A percentile compares a stretch with the other conserved stretches of the same genome.
Evolutionary conservation across 2,113 vertebrate genomes (phyloP).

Genomic region (Castor canadensis): DNA sequence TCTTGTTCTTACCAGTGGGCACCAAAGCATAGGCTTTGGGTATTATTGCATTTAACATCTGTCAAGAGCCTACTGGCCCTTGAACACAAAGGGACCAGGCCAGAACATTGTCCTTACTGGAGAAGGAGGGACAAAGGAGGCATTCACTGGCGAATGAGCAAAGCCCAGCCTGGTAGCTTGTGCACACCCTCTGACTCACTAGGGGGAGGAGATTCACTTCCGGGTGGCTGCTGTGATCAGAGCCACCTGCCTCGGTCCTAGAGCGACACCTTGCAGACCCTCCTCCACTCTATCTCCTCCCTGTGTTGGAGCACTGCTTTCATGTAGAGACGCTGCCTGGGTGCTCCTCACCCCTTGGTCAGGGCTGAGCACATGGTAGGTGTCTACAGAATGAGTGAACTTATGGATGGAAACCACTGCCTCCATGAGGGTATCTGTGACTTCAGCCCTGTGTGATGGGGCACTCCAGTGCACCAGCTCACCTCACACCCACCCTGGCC

Average conservation of each 20-base stretch:
- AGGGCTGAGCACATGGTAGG: neutral
- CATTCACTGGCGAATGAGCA: neutral
- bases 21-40: neutral
- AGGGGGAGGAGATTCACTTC: neutral
- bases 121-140: neutral
- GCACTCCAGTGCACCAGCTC: too few species aligned
- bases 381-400: neutral
- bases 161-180: neutral
- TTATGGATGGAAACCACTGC: too few species aligned
- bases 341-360: neutral
- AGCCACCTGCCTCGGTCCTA: fast-evolving
- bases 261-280: fast-evolving
- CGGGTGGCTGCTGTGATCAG: fast-evolving
- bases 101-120: neutral
- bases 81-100: neutral
- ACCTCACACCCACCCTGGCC: neutral
- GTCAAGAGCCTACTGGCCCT: neutral
- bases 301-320: fast-evolving
- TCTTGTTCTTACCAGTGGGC: neutral
- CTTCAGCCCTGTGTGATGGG: neutral
- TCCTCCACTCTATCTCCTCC: neutral
- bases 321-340: fast-evolving
- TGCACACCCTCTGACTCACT: neutral
- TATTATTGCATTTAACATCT: neutral
- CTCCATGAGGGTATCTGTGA: fast-evolving